Evolutionary conservation across 1,140 invertebrate species (phyloP), one percentile per base, ranked within the genome.

Genomic region (Lutraria rhynchaena): DNA sequence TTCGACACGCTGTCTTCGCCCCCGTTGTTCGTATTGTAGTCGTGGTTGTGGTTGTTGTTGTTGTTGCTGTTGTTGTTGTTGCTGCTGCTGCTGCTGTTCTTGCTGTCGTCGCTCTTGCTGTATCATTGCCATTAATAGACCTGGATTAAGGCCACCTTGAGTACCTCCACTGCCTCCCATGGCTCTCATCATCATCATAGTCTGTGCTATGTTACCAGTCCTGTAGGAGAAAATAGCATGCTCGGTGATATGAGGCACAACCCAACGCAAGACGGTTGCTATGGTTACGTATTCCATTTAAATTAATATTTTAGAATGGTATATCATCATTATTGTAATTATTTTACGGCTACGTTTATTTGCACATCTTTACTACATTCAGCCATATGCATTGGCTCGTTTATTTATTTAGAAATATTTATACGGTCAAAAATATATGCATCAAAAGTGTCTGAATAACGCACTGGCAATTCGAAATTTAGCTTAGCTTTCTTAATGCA

Each of bases 141-240:
- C 33, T 9, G 53, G 53, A 31, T 67, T 49, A 37, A 67, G 44
- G 3, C 24, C 24, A 11, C 3, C 35, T 24, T 5, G n/a, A 57
- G 22, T 24, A 24, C n/a, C 37, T 44, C 55, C 55, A 17, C 53
- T 35, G 19, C 57, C 53, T 46, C 33, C 49, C 57, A 58, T 46
- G 37, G 70, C 70, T 19, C 57, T 33, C 71, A 74, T 74, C 71
- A 74, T 74, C 71, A 74, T 58, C 71, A 74, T 74, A 13, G n/a
- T 41, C 46, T 74, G 71, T n/a, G 31, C 35, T 33, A 58, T 55
- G 22, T 63, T 49, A 49, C 11, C 51, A 51, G 24, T n/a, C 53
- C 70, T 73, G 53, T 41, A 73, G 70, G 53, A 57, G 37, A 73
- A 55, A 73, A 73, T 15, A 70, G 67, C 67, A 70, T 70, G 67